Conservation (phyloP, 2,113 vertebrate genomes). For the Puntigrus tetrazona region DNA sequence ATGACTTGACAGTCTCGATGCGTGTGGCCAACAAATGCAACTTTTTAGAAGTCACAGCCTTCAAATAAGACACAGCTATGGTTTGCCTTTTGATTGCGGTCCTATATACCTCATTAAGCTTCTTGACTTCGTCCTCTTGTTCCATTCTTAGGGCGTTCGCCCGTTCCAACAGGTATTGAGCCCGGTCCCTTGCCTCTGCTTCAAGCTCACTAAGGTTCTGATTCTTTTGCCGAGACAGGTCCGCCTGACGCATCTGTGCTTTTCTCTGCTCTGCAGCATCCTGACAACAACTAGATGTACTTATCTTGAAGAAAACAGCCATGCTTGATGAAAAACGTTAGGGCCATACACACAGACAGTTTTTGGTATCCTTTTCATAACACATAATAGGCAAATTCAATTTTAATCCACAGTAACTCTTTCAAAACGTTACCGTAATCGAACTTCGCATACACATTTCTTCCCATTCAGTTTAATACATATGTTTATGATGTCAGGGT, state of each 20-base stretch:
- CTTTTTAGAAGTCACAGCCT: not conserved
- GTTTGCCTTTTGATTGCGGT: not conserved
- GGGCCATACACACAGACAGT: not conserved
- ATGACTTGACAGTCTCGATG: too few species aligned
- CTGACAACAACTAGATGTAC: constrained; percentile 58
- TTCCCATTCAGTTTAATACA: too few species aligned
- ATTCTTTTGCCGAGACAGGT: constrained; percentile 66
- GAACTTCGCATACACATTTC: too few species aligned
- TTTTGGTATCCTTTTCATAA: not conserved
- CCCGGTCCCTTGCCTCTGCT: constrained; percentile 72
- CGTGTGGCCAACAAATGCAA: not conserved
- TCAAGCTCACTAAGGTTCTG: constrained; percentile 80
- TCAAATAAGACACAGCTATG: not conserved
- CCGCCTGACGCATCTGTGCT: constrained; percentile 72
- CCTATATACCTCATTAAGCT: constrained; percentile 77
- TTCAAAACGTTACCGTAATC: too few species aligned
- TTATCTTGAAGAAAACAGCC: not conserved
- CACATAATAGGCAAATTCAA: too few species aligned
- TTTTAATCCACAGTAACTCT: too few species aligned
- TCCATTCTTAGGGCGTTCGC: constrained; percentile 78
- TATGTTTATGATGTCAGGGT: too few species aligned
- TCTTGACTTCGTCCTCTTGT: constrained; percentile 86
- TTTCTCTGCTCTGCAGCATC: constrained; percentile 73
- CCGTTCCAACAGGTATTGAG: constrained; percentile 74
- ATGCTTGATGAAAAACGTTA: not conserved